Base-by-base conservation (phyloP, 2,113 vertebrate genomes). In the Syrrhaptes paradoxus region DNA sequence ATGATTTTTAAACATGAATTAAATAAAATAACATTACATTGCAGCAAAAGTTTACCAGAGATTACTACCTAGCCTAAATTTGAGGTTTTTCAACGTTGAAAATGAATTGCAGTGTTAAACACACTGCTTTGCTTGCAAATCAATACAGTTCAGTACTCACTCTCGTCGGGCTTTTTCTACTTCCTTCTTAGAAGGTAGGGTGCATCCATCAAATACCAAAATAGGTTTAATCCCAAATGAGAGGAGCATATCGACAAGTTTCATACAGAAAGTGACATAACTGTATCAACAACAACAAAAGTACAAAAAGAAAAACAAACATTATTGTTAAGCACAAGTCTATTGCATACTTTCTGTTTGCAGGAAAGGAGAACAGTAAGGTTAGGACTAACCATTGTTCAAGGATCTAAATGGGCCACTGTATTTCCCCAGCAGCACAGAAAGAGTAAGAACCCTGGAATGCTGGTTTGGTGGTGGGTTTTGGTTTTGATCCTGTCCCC, bases 121-220 rank as follows among this genome's bases (percentile, higher is more conserved):
- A 70, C 3, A 55, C 2, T 75, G 15, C n/a, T 68, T 65, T 84
- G 41, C 29, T 62, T 68, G 31, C 45, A 93, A 51, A 75, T 55
- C 59, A 83, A 66, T 55, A 43, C 13, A 85, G 16, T 24, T 68
- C 6, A 7, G 41, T 67, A 98, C 99, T 99, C 98, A 99, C 99
- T 99, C 98, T 98, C 98, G 95, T 59, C 99, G 98, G 32, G 98
- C 92, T 76, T 98, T 99, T 93, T 99, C 99, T 91, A 99, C 99
- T 93, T 99, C 99, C 87, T 98, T 98, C 96, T 99, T 99, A 32
- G 99, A 99, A 19, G 99, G 99, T 43, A 99, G 97, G 55, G 99
- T 99, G 74, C 99, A 98, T 85, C 99, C 99, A 95, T 99, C 99
- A 97, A 99, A 99, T 68, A 99, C 98, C 87, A 99, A 98, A 91